Conservation (phyloP, 2,797 vertebrate genomes). For the Morus bassanus region DNA sequence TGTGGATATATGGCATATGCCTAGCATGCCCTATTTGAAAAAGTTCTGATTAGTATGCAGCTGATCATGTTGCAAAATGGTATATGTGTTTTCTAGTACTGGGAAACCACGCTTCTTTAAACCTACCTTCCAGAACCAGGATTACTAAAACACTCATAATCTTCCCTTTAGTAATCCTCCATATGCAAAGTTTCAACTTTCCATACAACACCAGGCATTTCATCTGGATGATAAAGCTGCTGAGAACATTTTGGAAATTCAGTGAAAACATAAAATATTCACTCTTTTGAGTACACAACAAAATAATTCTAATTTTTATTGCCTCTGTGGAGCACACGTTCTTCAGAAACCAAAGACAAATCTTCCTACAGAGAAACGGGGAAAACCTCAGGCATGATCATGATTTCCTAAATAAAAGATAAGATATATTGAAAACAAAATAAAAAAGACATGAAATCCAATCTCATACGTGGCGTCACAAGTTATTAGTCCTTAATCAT, state of each 20-base stretch:
- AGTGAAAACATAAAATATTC: not conserved
- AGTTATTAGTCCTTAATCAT: not conserved
- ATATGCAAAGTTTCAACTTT: slow-evolving; percentile 8
- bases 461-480: not conserved
- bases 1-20: not conserved
- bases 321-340: not conserved
- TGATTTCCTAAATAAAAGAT: not conserved
- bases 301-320: slow-evolving; percentile 21
- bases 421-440: not conserved
- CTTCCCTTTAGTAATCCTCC: not conserved
- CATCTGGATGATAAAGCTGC: not conserved
- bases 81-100: not conserved
- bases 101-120: not conserved
- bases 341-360: not conserved
- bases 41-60: not conserved
- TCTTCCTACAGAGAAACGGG: not conserved
- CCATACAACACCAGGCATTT: not conserved
- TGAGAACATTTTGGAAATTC: not conserved
- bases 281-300: not conserved
- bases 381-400: not conserved
- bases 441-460: not conserved
- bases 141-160: not conserved
- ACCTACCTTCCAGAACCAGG: not conserved
- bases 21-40: not conserved
- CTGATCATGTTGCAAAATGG: not conserved